phyloP scores from a whole-genome alignment of 2,797 vertebrate species.

The Pampus argenteus region DNA sequence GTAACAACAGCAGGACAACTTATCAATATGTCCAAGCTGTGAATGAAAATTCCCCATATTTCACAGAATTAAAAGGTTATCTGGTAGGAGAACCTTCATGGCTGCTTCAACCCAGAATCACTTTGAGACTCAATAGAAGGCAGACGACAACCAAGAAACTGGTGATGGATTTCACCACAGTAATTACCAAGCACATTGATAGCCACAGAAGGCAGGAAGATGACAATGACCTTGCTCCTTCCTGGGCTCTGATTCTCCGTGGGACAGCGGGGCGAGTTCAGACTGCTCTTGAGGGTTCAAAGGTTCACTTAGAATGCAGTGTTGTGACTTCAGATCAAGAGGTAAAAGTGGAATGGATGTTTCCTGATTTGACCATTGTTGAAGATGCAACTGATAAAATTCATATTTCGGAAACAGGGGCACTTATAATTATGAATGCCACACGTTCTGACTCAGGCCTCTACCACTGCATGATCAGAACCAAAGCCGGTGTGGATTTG shows the following conservation, averaged over 20 bases:
- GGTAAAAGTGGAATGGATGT: constrained; percentile 84
- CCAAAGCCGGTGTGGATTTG: constrained; percentile 78
- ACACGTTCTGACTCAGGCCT: constrained; percentile 82
- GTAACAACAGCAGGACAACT: constrained; percentile 75
- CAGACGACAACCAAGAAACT: constrained; percentile 87
- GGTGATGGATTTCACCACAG: constrained; percentile 84
- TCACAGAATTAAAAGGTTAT: constrained; percentile 87
- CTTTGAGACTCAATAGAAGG: constrained; percentile 83
- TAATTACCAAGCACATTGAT: constrained; percentile 75
- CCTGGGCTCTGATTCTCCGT: constrained; percentile 84
- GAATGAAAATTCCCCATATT: constrained; percentile 86
- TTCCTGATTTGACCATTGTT: constrained; percentile 82
- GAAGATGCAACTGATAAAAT: constrained; percentile 70
- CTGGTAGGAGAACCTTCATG: constrained; percentile 84
- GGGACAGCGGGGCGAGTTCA: constrained; percentile 69
- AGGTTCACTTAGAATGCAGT: constrained; percentile 76
- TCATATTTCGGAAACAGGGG: constrained; percentile 70
- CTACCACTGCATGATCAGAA: constrained; percentile 84
- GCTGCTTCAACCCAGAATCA: constrained; percentile 85
- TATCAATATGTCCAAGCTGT: constrained; percentile 83
- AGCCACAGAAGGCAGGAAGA: constrained; percentile 50
- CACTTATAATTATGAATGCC: constrained; percentile 81
- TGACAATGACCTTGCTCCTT: constrained; percentile 44
- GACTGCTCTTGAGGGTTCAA: constrained; percentile 78
- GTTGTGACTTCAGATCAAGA: constrained; percentile 72